These are phyloP conservation scores for Lithophane leautieri DNA, from an alignment of 2,888 invertebrate genomes.

Conservation along the genomic window DNA sequence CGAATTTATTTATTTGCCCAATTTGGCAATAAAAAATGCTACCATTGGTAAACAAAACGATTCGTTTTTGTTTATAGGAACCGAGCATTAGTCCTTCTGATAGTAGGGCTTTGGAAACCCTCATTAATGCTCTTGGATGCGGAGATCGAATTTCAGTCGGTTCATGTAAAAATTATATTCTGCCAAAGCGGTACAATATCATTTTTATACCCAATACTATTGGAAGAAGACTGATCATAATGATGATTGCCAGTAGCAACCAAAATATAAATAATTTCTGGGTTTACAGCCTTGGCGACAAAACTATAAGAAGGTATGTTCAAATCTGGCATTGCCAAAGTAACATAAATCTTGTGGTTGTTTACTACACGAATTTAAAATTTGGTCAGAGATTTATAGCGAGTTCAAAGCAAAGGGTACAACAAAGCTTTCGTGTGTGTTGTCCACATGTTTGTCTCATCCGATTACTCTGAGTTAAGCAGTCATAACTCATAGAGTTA, in stretches of 20 bases:
- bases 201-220: neutral
- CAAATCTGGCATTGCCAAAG: slow-evolving; percentile 21
- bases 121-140: neutral
- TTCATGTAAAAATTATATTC: neutral
- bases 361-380: slow-evolving; percentile 58
- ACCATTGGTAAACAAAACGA: no score
- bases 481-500: slow-evolving; percentile 63
- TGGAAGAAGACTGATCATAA: neutral
- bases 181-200: no score
- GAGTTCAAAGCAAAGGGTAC: slow-evolving; percentile 58
- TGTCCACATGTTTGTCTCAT: slow-evolving; percentile 68
- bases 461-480: slow-evolving; percentile 63
- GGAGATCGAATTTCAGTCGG: neutral
- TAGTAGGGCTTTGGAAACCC: neutral
- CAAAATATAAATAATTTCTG: neutral
- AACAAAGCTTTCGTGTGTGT: slow-evolving; percentile 60
- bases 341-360: slow-evolving; percentile 41
- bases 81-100: no score
- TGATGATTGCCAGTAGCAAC: slow-evolving; percentile 9
- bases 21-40: no score
- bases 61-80: no score
- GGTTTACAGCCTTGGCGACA: slow-evolving; percentile 37
- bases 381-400: slow-evolving; percentile 63
- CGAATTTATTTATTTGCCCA: no score
- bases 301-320: slow-evolving; percentile 18